These are phyloP conservation scores for Intellagama lesueurii DNA, from an alignment of 2,797 vertebrate genomes.

Conservation along the genomic window DNA sequence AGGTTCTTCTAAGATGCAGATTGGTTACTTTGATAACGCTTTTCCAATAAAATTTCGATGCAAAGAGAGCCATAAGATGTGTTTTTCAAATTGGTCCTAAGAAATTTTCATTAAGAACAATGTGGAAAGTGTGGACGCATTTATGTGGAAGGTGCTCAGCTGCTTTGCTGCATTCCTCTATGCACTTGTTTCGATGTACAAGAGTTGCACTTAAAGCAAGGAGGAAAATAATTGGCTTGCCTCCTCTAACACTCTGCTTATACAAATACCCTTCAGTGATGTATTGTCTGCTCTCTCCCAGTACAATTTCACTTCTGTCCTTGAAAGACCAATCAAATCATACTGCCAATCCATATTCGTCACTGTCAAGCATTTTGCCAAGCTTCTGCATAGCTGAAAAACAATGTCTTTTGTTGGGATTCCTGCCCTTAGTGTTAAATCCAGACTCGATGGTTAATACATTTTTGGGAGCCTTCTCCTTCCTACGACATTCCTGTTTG, in stretches of 20 bases:
- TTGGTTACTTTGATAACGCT: conserved; percentile 32
- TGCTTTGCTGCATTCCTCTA: conserved; percentile 21
- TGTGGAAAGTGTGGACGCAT: conserved; percentile 42
- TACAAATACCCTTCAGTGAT: conserved; percentile 20
- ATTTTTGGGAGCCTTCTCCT: conserved; percentile 4
- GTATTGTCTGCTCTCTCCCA: neutral
- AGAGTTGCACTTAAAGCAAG: conserved; percentile 26
- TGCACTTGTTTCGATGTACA: neutral
- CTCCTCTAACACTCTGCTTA: neutral
- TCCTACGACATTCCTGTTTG: neutral
- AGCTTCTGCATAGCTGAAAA: conserved; percentile 19
- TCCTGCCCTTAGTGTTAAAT: conserved; percentile 15
- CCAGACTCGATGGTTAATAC: conserved; percentile 20
- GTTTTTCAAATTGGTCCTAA: conserved; percentile 41
- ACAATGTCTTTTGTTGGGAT: neutral
- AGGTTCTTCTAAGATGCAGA: neutral
- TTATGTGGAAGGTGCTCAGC: conserved; percentile 46
- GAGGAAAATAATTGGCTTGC: conserved; percentile 4
- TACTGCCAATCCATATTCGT: conserved; percentile 40
- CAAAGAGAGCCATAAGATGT: conserved; percentile 35
- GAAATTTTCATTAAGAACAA: conserved; percentile 55
- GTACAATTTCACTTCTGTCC: conserved; percentile 34
- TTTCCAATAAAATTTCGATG: conserved; percentile 37
- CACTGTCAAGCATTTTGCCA: conserved; percentile 43
- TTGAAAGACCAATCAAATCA: conserved; percentile 53